Evolutionary conservation across 2,888 invertebrate genomes (phyloP), one percentile per base, ranked within the genome.

Genomic region (Stictocephala bisonia): DNA sequence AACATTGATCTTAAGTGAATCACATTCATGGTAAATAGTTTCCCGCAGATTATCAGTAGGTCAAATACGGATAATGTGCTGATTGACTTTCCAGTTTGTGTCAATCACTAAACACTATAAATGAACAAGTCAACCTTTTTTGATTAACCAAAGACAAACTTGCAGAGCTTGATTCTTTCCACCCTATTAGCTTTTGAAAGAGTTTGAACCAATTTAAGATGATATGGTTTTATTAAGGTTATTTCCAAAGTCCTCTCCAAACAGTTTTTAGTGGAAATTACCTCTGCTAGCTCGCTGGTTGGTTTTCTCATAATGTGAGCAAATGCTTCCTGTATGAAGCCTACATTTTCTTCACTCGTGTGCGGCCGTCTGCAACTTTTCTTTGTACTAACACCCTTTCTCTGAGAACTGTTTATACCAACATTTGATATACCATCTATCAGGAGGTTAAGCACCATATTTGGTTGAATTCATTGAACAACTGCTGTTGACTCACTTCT

Each of bases 51-150:
- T 22, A 22, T 71, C 58, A 44, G 26, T 41, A 31, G 26, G 41
- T 58, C 71, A 71, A 41, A 71, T 58, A 40, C 48, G 40, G 41
- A 58, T 44, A 71, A 58, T 71, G 58, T 71, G 58, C 15, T 27
- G 64, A 15, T 72, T 64, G 50, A 64, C 31, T 72, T 72, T 64
- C 27, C 27, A 31, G 15, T 31, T 50, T 22, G 40, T 60, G 51
- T 72, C 64, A 22, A 72, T 60, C 44, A 22, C 64, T 64, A 48
- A 71, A 72, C 60, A 72, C 72, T 26, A 72, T 44, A 71, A 58
- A 71, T 15, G 58, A 71, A 71, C 13, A 22, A 71, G 13, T 71
- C 71, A 71, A 58, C 58, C 58, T 22, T 53, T 70, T 70, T 35
- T 41, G 35, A 56, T 56, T 70, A 13, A 64, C 15, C 31, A 64